phyloP scores from a whole-genome alignment of 2,888 invertebrate species.

The Diplolepis rosae region DNA sequence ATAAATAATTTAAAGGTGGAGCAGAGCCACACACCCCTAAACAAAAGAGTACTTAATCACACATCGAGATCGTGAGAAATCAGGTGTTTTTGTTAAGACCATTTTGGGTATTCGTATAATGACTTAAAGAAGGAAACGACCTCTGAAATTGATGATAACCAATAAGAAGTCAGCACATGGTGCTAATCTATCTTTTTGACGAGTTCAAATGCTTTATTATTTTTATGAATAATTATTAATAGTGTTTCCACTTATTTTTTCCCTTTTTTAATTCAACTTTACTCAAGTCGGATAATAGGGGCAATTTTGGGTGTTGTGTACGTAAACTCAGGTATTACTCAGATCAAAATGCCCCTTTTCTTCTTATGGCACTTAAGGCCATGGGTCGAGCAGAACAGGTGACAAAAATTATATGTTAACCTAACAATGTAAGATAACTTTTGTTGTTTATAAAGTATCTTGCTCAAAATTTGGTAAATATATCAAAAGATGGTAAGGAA shows the following conservation, averaged over 20 bases:
- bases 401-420: too few relatives aligned
- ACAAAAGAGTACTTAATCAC: slow-evolving; percentile 9
- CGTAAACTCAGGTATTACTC: too few relatives aligned
- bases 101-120: neutral
- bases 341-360: too few relatives aligned
- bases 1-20: neutral
- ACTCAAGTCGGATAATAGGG: too few relatives aligned
- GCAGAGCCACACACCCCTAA: neutral
- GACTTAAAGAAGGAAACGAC: slow-evolving; percentile 19
- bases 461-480: too few relatives aligned
- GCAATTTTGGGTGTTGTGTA: too few relatives aligned
- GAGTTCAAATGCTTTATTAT: neutral
- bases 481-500: too few relatives aligned
- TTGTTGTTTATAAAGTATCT: too few relatives aligned
- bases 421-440: too few relatives aligned
- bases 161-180: neutral
- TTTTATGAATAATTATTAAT: neutral
- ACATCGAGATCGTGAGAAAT: slow-evolving; percentile 15
- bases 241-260: neutral
- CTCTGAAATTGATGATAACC: slow-evolving; percentile 2
- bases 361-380: too few relatives aligned
- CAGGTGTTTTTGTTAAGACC: neutral
- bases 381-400: too few relatives aligned
- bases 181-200: too few relatives aligned
- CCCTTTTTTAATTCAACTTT: neutral